These are phyloP conservation scores for Euwallacea similis DNA, from an alignment of 1,140 invertebrate species.

Conservation along the genomic window DNA sequence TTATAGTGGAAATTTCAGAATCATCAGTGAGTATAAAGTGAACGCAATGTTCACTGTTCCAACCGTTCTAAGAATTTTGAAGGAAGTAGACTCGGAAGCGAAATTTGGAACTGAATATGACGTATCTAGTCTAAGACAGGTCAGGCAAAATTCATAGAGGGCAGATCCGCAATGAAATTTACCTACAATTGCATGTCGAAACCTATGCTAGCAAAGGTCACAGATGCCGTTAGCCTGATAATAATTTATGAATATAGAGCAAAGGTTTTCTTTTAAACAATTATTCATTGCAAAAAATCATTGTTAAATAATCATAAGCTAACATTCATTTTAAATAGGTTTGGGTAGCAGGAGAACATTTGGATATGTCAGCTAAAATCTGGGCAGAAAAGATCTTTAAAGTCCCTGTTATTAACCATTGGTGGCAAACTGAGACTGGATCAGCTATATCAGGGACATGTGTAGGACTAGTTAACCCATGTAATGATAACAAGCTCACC, in stretches of 20 bases:
- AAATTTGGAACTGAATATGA: conserved; percentile 69
- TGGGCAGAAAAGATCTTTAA: conserved; percentile 83
- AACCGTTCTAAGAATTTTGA: conserved; percentile 84
- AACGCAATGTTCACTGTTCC: conserved; percentile 86
- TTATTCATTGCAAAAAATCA: too few relatives aligned
- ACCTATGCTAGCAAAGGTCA: too few relatives aligned
- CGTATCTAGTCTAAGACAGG: conserved; percentile 70
- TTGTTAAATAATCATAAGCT: not conserved
- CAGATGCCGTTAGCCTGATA: too few relatives aligned
- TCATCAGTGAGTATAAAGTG: conserved; percentile 85
- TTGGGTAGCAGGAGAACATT: conserved; percentile 92
- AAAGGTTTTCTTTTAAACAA: too few relatives aligned
- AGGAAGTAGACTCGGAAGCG: conserved; percentile 72
- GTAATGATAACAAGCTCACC: conserved; percentile 65
- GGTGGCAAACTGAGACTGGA: conserved; percentile 96
- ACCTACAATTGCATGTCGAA: too few relatives aligned
- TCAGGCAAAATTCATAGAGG: conserved; percentile 49
- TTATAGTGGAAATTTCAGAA: conserved; percentile 56
- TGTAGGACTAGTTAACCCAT: conserved; percentile 70
- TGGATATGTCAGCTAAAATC: conserved; percentile 85
- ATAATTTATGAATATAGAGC: too few relatives aligned
- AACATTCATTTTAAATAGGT: conserved; percentile 56
- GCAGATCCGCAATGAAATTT: too few relatives aligned
- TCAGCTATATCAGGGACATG: conserved; percentile 85
- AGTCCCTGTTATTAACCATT: conserved; percentile 88